These are phyloP conservation scores for Leucopsar rothschildi DNA, from an alignment of 2,113 vertebrate species.

Conservation along the genomic window DNA sequence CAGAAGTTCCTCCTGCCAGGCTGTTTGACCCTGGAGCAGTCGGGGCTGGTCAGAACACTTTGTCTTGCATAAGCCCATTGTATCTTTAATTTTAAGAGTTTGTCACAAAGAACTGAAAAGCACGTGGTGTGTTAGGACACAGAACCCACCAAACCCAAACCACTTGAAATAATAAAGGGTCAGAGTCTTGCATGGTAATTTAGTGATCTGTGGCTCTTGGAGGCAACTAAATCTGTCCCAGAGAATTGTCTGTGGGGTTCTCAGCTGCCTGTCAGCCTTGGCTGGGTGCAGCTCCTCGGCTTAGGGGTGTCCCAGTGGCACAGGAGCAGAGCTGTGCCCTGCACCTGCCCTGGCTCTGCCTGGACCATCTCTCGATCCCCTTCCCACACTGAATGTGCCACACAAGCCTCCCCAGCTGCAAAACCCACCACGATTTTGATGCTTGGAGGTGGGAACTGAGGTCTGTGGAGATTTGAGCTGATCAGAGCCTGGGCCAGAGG, in stretches of 20 bases:
- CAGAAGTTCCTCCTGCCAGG: not conserved
- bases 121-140: not conserved
- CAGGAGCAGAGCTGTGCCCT: not conserved
- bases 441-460: not conserved
- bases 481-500: not conserved
- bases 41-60: not conserved
- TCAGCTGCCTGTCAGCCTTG: not conserved
- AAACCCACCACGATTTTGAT: not conserved
- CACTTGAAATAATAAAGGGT: not conserved
- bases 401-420: not conserved
- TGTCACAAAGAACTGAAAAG: not conserved
- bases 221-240: not conserved
- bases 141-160: not conserved
- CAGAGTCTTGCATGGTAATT: not conserved
- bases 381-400: not conserved
- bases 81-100: not conserved
- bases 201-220: not conserved
- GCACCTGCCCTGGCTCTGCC: not conserved
- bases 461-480: not conserved
- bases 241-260: not conserved
- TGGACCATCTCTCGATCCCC: not conserved
- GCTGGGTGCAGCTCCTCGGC: not conserved
- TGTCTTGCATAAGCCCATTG: not conserved
- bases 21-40: not conserved
- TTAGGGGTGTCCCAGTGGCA: not conserved